These are phyloP conservation scores for Falco punctatus DNA, from an alignment of 2,113 vertebrate species.

Conservation along the genomic window DNA sequence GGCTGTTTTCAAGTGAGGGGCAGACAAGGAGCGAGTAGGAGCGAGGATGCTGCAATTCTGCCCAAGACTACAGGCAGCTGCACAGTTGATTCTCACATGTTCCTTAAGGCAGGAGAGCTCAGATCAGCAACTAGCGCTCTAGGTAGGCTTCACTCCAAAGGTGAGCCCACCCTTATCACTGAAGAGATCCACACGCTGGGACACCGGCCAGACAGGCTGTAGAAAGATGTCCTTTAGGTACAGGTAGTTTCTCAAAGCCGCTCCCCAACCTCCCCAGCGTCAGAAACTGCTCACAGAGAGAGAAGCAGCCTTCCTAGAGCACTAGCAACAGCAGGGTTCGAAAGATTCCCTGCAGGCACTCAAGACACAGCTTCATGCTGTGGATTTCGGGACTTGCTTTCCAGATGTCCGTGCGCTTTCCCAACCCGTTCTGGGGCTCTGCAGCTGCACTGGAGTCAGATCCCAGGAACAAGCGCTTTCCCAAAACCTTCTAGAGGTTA, in stretches of 20 bases:
- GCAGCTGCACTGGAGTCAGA: neutral
- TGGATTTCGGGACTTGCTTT: neutral
- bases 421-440: neutral
- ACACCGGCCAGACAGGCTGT: neutral
- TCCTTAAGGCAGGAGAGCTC: slow-evolving; percentile 36
- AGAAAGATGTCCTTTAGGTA: slow-evolving; percentile 29
- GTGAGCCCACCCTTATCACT: slow-evolving; percentile 26
- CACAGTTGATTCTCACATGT: slow-evolving; percentile 31
- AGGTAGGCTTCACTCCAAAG: slow-evolving; percentile 38
- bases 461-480: neutral
- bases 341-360: neutral
- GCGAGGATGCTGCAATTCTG: neutral
- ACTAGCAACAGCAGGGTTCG: rapidly evolving
- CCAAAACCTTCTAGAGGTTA: neutral
- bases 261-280: neutral
- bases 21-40: neutral
- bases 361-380: neutral
- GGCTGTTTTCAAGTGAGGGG: neutral
- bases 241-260: neutral
- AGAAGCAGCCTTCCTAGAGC: neutral
- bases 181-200: slow-evolving; percentile 16
- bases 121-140: slow-evolving; percentile 13
- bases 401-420: neutral
- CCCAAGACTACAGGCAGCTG: neutral
- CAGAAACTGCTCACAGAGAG: neutral